Conservation (phyloP, 2,888 invertebrate species). For the Malthinus flaveolus region DNA sequence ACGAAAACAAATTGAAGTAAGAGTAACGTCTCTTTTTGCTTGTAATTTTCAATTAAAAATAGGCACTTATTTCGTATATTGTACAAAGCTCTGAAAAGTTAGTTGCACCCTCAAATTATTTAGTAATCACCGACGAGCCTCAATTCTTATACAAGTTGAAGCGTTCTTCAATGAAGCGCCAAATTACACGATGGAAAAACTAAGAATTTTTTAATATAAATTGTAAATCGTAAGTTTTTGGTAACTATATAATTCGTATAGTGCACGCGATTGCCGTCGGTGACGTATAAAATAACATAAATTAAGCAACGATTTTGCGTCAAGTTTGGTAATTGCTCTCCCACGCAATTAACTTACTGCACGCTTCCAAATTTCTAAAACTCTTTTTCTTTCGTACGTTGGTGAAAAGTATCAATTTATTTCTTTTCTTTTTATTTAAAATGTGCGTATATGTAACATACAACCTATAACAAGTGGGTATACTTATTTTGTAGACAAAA, state of each 20-base stretch:
- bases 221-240: constrained; percentile 9
- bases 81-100: not conserved
- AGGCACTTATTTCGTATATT: too few species aligned
- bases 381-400: not conserved
- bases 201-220: not conserved
- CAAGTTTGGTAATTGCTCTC: constrained; percentile 36
- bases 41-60: too few species aligned
- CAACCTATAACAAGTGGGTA: too few species aligned
- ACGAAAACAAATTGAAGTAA: too few species aligned
- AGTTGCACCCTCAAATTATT: not conserved
- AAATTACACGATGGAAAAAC: not conserved
- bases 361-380: constrained; percentile 19
- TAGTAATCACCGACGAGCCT: not conserved
- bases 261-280: constrained; percentile 36
- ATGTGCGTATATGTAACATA: constrained; percentile 4
- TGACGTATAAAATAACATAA: constrained; percentile 34
- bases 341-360: constrained; percentile 38
- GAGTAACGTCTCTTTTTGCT: too few species aligned
- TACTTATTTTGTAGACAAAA: constrained; percentile 3
- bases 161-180: not conserved
- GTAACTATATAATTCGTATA: constrained; percentile 31
- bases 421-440: not conserved
- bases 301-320: constrained; percentile 31
- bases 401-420: not conserved
- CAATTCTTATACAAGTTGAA: constrained; percentile 1